Evolutionary conservation across 2,113 vertebrate species (phyloP).

Genomic region (Lota lota): DNA sequence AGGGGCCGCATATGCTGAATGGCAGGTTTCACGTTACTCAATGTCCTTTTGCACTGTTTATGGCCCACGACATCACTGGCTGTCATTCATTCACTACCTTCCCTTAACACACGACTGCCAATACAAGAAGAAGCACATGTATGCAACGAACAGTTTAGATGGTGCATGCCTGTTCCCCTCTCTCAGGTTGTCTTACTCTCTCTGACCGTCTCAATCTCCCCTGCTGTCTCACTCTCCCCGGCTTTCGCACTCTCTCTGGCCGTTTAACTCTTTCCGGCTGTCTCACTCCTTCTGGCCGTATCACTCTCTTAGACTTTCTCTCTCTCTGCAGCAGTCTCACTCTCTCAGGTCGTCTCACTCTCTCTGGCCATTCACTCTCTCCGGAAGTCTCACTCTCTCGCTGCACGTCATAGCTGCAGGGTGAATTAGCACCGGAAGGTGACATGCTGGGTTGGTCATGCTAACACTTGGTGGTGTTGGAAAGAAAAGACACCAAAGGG

Average conservation of each 20-base stretch:
- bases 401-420: slow-evolving; percentile 22
- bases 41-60: neutral
- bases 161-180: too few species aligned
- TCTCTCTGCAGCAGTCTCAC: too few species aligned
- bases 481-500: slow-evolving; percentile 36
- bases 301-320: neutral
- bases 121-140: slow-evolving; percentile 4
- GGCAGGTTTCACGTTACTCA: neutral
- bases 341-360: too few species aligned
- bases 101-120: slow-evolving; percentile 8
- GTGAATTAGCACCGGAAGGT: slow-evolving; percentile 25
- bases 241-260: too few species aligned
- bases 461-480: slow-evolving; percentile 28
- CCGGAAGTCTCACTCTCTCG: neutral
- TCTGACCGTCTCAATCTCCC: too few species aligned
- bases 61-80: neutral
- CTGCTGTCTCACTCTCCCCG: too few species aligned
- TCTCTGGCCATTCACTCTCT: neutral
- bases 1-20: slow-evolving; percentile 10
- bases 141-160: neutral
- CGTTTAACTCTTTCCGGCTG: too few species aligned
- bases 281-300: too few species aligned
- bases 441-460: slow-evolving; percentile 22
- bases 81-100: neutral
- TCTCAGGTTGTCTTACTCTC: too few species aligned